Conservation (phyloP, 2,888 invertebrate genomes). For the Limenitis camilla region DNA sequence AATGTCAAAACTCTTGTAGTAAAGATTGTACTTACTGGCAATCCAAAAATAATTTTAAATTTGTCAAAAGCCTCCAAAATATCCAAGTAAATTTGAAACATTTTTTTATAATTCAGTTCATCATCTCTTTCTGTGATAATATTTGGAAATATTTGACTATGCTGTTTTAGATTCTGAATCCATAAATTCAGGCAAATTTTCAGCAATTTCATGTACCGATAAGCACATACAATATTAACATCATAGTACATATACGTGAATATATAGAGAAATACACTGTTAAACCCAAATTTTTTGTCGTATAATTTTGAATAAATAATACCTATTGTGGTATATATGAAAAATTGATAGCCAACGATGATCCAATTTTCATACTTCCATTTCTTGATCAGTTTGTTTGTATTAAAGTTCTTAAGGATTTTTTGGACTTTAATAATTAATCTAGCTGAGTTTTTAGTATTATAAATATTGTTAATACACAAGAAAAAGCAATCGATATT, state of each 20-base stretch:
- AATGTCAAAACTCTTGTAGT: too few species aligned
- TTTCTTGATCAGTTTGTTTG: not conserved
- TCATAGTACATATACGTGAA: constrained; percentile 9
- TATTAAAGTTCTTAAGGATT: not conserved
- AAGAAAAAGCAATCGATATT: constrained; percentile 2
- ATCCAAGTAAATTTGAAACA: constrained; percentile 4
- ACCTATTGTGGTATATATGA: not conserved
- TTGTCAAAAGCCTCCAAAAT: constrained; percentile 13
- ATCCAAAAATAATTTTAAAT: constrained; percentile 10
- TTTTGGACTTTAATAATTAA: constrained; percentile 17
- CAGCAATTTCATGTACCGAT: constrained; percentile 10
- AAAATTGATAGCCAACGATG: not conserved
- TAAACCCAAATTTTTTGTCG: not conserved
- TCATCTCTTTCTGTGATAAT: not conserved
- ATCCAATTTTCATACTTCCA: constrained; percentile 11
- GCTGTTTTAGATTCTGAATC: constrained; percentile 5
- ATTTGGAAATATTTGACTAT: not conserved
- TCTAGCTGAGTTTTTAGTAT: not conserved
- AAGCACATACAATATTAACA: constrained; percentile 13
- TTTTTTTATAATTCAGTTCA: not conserved
- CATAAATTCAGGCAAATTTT: constrained; percentile 2
- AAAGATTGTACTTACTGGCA: constrained; percentile 7
- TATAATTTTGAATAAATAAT: not conserved
- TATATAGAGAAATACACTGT: not conserved
- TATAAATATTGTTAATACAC: constrained; percentile 9